phyloP scores from a whole-genome alignment of 2,797 vertebrate species.

The Mus caroli region DNA sequence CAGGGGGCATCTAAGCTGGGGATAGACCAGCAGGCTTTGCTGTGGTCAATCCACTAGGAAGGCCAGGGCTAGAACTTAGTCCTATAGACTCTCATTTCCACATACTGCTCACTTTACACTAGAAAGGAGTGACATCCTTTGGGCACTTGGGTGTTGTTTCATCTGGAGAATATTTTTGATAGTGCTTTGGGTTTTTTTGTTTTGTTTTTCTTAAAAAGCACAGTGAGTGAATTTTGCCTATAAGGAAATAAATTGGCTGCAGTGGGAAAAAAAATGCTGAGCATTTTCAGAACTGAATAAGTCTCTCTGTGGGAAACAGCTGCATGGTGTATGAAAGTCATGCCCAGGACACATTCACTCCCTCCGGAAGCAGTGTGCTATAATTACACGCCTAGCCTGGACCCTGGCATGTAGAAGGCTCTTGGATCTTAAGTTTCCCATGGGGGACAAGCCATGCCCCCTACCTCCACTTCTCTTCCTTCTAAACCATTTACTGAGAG shows the following conservation, averaged over 20 bases:
- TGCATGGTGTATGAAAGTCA: neutral
- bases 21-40: neutral
- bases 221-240: slow-evolving; percentile 67
- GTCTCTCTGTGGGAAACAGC: slow-evolving; percentile 69
- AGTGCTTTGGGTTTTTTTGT: neutral
- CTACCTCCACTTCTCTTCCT: neutral
- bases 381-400: neutral
- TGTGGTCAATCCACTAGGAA: neutral
- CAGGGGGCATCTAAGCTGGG: neutral
- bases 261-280: slow-evolving; percentile 62
- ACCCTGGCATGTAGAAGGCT: neutral
- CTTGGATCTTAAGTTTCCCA: neutral
- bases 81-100: neutral
- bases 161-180: slow-evolving; percentile 65
- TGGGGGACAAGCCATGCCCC: neutral
- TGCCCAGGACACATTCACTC: neutral
- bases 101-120: neutral
- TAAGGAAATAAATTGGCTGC: slow-evolving; percentile 72
- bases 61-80: neutral
- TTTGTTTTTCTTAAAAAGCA: slow-evolving; percentile 60
- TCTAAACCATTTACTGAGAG: neutral
- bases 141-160: slow-evolving; percentile 36
- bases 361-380: neutral
- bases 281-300: slow-evolving; percentile 63
- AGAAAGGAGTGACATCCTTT: neutral